Evolutionary conservation across 2,888 invertebrate genomes (phyloP).

Genomic region (Morinoia aosen): DNA sequence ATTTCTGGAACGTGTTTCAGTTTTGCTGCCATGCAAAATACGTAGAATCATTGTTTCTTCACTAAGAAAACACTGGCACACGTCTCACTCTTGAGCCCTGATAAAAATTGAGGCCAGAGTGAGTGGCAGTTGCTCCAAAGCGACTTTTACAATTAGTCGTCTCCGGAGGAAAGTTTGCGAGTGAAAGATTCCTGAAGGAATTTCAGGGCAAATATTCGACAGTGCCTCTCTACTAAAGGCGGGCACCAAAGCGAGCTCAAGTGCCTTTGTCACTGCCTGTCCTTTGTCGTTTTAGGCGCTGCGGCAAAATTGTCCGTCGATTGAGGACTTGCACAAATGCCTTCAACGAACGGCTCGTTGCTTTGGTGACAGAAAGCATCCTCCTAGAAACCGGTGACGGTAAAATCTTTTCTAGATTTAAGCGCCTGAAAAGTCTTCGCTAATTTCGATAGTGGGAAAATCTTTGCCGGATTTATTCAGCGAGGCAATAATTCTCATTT

Average conservation of each 20-base stretch:
- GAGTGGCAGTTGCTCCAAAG: neutral
- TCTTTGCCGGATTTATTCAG: neutral
- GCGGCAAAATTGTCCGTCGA: constrained; percentile 10
- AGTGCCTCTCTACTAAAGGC: neutral
- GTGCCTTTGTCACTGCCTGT: constrained; percentile 26
- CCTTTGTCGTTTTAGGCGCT: neutral
- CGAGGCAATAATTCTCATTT: neutral
- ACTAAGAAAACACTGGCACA: neutral
- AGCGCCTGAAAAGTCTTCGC: neutral
- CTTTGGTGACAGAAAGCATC: constrained; percentile 33
- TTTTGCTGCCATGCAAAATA: neutral
- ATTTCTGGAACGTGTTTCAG: neutral
- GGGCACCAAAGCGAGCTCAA: neutral
- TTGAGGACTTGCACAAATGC: constrained; percentile 17
- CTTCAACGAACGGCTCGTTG: constrained; percentile 37
- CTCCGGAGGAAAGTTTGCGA: neutral
- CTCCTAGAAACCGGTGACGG: neutral
- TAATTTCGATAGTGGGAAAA: neutral
- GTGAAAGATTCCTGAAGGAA: neutral
- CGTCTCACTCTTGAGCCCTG: neutral
- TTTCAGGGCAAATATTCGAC: constrained; percentile 27
- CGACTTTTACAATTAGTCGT: neutral
- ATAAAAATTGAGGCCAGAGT: neutral
- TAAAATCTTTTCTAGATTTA: neutral
- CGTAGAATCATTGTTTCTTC: neutral